Conservation (phyloP, 1,140 invertebrate genomes). For the Plodia interpunctella region DNA sequence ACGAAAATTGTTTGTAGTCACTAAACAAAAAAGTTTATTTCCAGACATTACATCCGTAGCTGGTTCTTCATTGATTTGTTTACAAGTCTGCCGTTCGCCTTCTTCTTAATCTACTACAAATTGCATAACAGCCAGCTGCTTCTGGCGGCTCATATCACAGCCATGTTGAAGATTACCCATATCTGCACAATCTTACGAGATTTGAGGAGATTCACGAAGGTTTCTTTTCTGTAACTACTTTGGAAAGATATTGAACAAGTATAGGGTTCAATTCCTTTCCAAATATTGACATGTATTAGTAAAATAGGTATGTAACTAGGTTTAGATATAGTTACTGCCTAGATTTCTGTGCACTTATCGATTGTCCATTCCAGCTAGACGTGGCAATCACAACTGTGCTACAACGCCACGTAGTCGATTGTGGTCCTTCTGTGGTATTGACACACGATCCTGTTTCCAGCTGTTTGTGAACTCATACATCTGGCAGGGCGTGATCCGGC, state of each 20-base stretch:
- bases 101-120: background rate
- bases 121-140: background rate
- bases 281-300: too few relatives aligned
- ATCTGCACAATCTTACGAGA: constrained; percentile 13
- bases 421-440: too few relatives aligned
- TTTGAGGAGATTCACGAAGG: constrained; percentile 18
- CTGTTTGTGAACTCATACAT: constrained; percentile 28
- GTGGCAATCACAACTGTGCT: too few relatives aligned
- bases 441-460: constrained; percentile 13
- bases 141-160: constrained; percentile 14
- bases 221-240: background rate
- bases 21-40: background rate
- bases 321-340: too few relatives aligned
- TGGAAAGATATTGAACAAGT: too few relatives aligned
- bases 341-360: too few relatives aligned
- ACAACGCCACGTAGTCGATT: too few relatives aligned
- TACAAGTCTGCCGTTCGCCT: constrained; percentile 19
- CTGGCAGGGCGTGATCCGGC: constrained; percentile 20
- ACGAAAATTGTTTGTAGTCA: too few relatives aligned
- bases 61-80: constrained; percentile 23
- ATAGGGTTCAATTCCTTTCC: too few relatives aligned
- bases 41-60: constrained; percentile 20
- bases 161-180: constrained; percentile 4
- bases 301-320: too few relatives aligned
- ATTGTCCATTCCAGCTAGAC: too few relatives aligned